These are phyloP conservation scores for Recurvirostra avosetta DNA, from an alignment of 2,113 vertebrate species.

Conservation along the genomic window DNA sequence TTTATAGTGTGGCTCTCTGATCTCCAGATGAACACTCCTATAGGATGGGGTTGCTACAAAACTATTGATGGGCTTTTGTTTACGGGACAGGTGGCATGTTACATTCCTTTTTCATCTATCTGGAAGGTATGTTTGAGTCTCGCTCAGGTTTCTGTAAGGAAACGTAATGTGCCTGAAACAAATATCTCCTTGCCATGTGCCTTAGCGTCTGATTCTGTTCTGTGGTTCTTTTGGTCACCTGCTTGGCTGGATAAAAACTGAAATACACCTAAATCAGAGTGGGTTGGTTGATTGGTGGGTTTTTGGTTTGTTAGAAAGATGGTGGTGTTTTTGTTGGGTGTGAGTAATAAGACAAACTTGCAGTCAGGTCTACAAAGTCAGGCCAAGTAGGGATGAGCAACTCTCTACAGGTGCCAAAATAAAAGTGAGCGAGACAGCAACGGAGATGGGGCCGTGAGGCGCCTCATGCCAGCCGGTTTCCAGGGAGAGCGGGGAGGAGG, in stretches of 20 bases:
- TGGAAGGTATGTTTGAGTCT: background rate
- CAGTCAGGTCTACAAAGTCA: background rate
- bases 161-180: background rate
- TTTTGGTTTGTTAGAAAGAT: background rate
- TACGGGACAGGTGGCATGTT: background rate
- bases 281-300: background rate
- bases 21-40: background rate
- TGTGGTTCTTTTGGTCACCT: background rate
- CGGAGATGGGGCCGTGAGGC: background rate
- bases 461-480: no score
- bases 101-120: background rate
- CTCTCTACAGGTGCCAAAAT: background rate
- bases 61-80: background rate
- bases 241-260: background rate
- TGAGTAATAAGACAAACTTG: fast-evolving
- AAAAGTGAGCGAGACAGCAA: background rate
- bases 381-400: fast-evolving
- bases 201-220: background rate
- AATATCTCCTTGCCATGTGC: background rate
- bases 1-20: background rate
- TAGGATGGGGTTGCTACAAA: background rate
- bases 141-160: background rate
- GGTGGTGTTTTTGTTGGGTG: background rate
- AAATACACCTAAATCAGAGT: background rate
- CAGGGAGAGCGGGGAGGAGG: no score